Conservation (phyloP, 2,888 invertebrate genomes). For the Chrysomela aeneicollis region DNA sequence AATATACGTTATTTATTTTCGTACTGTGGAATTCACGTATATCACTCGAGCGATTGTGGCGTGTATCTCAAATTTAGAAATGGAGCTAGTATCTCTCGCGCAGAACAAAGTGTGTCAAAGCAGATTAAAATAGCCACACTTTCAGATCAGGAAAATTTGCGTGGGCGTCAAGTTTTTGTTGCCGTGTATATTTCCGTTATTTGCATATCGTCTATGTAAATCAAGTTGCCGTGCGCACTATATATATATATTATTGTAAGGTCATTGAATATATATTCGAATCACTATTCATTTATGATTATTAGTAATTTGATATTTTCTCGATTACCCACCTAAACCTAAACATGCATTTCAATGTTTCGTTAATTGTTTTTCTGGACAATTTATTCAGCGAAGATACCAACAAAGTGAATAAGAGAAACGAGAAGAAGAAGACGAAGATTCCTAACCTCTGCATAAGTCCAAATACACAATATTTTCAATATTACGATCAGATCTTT, state of each 20-base stretch:
- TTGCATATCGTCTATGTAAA: slow-evolving; percentile 22
- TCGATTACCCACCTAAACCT: too few relatives aligned
- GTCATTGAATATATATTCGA: slow-evolving; percentile 3
- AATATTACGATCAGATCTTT: too few relatives aligned
- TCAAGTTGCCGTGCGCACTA: slow-evolving; percentile 12
- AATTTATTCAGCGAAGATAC: too few relatives aligned
- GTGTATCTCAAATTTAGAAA: slow-evolving; percentile 22
- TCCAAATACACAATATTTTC: too few relatives aligned
- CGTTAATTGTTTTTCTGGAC: too few relatives aligned
- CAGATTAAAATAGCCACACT: slow-evolving; percentile 31
- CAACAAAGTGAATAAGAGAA: too few relatives aligned
- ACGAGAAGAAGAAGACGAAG: too few relatives aligned
- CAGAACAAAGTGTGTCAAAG: slow-evolving; percentile 32
- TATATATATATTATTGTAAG: not conserved
- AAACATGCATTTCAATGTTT: too few relatives aligned
- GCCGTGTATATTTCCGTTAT: slow-evolving; percentile 13
- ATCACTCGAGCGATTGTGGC: not conserved
- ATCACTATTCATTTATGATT: slow-evolving; percentile 3
- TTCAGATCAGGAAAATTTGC: slow-evolving; percentile 29
- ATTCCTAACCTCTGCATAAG: too few relatives aligned
- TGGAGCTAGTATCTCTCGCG: slow-evolving; percentile 9
- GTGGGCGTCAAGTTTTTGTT: slow-evolving; percentile 26
- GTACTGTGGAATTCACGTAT: too few relatives aligned
- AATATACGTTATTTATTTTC: too few relatives aligned
- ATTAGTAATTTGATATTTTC: not conserved